Conservation (phyloP, 2,888 invertebrate species). For the Lithophane leautieri region DNA sequence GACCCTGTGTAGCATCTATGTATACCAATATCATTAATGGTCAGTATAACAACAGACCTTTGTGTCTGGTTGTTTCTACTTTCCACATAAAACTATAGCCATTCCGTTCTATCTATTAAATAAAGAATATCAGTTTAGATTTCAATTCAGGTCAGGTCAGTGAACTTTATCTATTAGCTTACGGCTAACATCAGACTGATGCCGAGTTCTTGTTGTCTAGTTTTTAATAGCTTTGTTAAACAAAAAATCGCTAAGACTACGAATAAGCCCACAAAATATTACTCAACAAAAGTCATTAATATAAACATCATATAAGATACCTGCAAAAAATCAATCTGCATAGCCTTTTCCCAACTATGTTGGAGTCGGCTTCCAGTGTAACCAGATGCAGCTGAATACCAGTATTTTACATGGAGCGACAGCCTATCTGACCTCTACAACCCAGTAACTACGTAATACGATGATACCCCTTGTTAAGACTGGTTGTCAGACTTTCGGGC, state of each 20-base stretch:
- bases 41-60: too few species aligned
- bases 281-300: not conserved
- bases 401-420: too few species aligned
- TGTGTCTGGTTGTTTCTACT: not conserved
- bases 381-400: too few species aligned
- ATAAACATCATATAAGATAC: not conserved
- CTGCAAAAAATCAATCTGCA: too few species aligned
- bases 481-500: too few species aligned
- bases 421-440: too few species aligned
- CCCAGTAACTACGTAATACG: too few species aligned
- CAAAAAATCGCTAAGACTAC: not conserved
- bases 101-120: not conserved
- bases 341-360: too few species aligned
- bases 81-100: not conserved
- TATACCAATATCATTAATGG: too few species aligned
- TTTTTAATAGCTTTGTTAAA: not conserved
- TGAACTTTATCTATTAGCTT: conserved; percentile 20
- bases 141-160: conserved; percentile 3
- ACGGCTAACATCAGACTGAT: not conserved
- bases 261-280: not conserved
- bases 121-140: not conserved
- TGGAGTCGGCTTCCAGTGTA: too few species aligned
- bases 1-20: too few species aligned
- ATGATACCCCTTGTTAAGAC: too few species aligned
- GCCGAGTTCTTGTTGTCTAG: not conserved